Evolutionary conservation across 2,797 vertebrate species (phyloP), one percentile per base, ranked within the genome.

Genomic region (Catharus ustulatus): DNA sequence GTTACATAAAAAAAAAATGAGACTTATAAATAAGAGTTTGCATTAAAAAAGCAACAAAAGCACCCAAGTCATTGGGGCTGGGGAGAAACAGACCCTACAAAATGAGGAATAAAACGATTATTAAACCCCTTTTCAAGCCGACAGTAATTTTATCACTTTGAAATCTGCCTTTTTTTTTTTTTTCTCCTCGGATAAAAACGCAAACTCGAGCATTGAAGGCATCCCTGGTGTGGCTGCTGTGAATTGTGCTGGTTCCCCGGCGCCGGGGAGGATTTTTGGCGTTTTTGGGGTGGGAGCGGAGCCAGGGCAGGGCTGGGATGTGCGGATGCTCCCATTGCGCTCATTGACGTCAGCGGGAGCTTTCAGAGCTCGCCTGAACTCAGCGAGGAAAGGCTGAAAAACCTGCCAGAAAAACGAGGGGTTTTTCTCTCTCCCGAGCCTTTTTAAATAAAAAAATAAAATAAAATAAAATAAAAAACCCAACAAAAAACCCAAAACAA

Each of bases 341-440:
- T 94, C 93, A 97, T 96, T 98, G 98, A 98, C 97, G 98, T 98
- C 98, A 98, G 76, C 38, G 34, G 76, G 97, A 97, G 97, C 90
- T 95, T 96, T 97, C 95, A 93, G 55, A 96, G 88, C 97, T 72
- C 57, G 91, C 77, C 97, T 94, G 93, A 97, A 94, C 94, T 75
- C 57, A 40, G 73, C 96, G 46, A 95, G 86, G 95, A 92, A 75
- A 96, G 18, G 5, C 27, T 87, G 87, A n/a, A 89, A 80, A 85
- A 68, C 54, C 89, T 1, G 42, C 45, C 49, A 58, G 15, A 11
- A 23, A 32, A 42, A 16, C 7, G 2, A 16, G 20, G 23, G 9
- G 5, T 4, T 20, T 23, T 46, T 4, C 58, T 34, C 42, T 21
- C 46, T 23, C 15, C 38, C 9, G 8, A 64, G 43, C n/a, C 68